These are phyloP conservation scores for Corvus hawaiiensis DNA, from an alignment of 2,113 vertebrate genomes.

Conservation along the genomic window DNA sequence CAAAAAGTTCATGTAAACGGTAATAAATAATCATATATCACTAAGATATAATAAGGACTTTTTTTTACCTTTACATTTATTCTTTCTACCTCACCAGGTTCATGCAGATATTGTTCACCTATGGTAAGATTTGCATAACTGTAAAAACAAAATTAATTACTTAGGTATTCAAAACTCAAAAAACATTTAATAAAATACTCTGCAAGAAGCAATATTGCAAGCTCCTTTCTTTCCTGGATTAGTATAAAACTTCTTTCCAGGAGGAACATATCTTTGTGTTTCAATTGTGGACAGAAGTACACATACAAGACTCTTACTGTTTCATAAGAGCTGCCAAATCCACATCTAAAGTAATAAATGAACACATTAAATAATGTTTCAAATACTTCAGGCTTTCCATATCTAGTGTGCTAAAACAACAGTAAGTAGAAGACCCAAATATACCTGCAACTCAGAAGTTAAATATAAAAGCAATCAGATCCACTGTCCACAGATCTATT, in stretches of 20 bases:
- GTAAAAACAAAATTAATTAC: constrained; percentile 15
- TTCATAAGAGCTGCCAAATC: constrained; percentile 82
- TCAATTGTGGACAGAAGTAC: constrained; percentile 73
- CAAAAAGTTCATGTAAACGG: background rate
- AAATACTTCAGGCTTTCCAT: background rate
- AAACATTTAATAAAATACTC: background rate
- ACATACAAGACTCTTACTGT: constrained; percentile 77
- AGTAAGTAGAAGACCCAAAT: background rate
- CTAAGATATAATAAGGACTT: background rate
- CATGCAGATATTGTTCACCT: constrained; percentile 71
- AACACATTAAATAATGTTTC: background rate
- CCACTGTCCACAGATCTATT: background rate
- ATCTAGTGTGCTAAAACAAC: background rate
- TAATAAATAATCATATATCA: background rate
- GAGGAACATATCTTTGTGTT: constrained; percentile 57
- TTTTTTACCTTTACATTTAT: constrained; percentile 73
- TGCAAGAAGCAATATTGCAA: background rate
- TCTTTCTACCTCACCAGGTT: constrained; percentile 68
- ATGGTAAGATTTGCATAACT: constrained; percentile 85
- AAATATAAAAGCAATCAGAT: background rate
- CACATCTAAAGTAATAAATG: constrained; percentile 68
- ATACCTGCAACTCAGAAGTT: background rate
- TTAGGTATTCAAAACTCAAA: background rate
- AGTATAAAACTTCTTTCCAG: constrained; percentile 84
- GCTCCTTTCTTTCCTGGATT: constrained; percentile 84